phyloP scores from a whole-genome alignment of 1,140 invertebrate genomes.

The Caenorhabditis brenneri region DNA sequence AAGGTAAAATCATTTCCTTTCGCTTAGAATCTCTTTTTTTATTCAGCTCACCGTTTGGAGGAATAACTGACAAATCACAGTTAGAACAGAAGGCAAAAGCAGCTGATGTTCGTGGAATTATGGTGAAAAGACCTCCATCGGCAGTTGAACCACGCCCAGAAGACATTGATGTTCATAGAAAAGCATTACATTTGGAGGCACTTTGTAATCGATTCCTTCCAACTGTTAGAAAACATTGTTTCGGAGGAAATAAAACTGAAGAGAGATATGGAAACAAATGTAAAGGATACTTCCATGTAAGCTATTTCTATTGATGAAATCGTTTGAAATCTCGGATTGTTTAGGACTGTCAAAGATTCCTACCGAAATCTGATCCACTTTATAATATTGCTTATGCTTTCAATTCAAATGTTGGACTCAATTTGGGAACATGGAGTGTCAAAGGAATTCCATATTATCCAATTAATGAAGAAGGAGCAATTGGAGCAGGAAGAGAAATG shows the following conservation, averaged over 20 bases:
- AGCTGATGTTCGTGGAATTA: slow-evolving; percentile 31
- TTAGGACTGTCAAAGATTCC: slow-evolving; percentile 49
- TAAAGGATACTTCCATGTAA: slow-evolving; percentile 49
- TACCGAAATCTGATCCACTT: slow-evolving; percentile 49
- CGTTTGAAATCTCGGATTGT: background rate
- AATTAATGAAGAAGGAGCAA: slow-evolving; percentile 58
- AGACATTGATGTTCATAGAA: slow-evolving; percentile 40
- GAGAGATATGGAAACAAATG: slow-evolving; percentile 24
- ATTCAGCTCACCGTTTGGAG: slow-evolving; percentile 30
- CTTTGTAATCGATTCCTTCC: slow-evolving; percentile 43
- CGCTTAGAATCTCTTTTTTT: too few species aligned
- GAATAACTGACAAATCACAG: slow-evolving; percentile 6
- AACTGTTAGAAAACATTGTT: slow-evolving; percentile 50
- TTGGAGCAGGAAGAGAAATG: slow-evolving; percentile 47
- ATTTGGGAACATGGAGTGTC: slow-evolving; percentile 49
- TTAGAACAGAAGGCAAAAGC: background rate
- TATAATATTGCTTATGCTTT: slow-evolving; percentile 50
- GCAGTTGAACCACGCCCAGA: slow-evolving; percentile 39
- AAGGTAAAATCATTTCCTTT: background rate
- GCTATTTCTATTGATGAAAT: background rate
- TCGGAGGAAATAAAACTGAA: slow-evolving; percentile 39
- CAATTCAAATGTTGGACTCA: slow-evolving; percentile 52
- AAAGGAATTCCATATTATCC: slow-evolving; percentile 58
- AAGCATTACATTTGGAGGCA: slow-evolving; percentile 37
- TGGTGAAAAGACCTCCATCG: slow-evolving; percentile 8